Evolutionary conservation across 2,888 invertebrate genomes (phyloP), one percentile per base, ranked within the genome.

Genomic region (Ecliptopera silaceata): DNA sequence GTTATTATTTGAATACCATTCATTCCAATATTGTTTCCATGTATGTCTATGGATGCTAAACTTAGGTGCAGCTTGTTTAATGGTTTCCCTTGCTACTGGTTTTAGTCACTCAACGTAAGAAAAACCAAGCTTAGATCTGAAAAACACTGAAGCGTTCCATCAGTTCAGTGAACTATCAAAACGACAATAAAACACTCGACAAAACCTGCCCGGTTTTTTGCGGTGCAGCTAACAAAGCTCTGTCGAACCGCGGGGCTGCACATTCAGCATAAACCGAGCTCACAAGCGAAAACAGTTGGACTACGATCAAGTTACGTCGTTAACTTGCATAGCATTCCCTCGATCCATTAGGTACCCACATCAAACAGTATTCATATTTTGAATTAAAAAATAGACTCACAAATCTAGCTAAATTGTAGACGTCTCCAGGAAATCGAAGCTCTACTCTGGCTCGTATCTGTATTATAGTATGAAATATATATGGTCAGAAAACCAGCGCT

Each of bases 241-340:
- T 51, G 39, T 8, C 26, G 52, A 58, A 53, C 47, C 52, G 56
- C 50, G 41, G 44, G 43, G 47, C 57, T 53, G 48, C 44, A 34
- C 52, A 58, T 49, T 58, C 52, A 53, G 57, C 57, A 34, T 31
- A 53, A 53, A 39, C 48, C n/a, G 38, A 50, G 46, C 56, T 47
- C 36, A 46, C 56, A 45, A 18, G 29, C 20, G 56, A 36, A 46
- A 47, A 47, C 49, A 32, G 32, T 55, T 31, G 20, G 31, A 12
- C 34, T 46, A 48, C 39, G 45, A 44, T 44, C 34, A 56, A 50
- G 39, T 56, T 56, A 20, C 46, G 29, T 51, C 29, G 39, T 56
- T 56, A 46, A 51, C 46, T 44, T 34, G 47, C 22, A 36, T 12
- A 17, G 29, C 41, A 31, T 10, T 49, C 29, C n/a, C 42, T 42